Conservation (phyloP, 2,797 vertebrate species). For the Malacoctenus gilli region DNA sequence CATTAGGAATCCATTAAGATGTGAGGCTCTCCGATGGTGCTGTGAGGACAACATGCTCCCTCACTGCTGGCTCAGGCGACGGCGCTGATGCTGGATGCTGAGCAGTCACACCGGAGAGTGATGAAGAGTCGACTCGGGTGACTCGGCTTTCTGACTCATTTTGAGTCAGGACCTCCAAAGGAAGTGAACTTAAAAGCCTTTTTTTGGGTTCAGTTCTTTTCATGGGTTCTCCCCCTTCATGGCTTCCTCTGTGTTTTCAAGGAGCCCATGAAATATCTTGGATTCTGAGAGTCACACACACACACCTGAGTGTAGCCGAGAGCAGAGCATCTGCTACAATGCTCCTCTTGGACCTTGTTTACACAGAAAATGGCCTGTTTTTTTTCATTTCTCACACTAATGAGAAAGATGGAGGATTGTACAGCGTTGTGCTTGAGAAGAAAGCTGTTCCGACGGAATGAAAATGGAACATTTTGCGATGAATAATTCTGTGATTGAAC, state of each 20-base stretch:
- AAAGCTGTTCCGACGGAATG: not conserved
- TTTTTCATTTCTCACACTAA: not conserved
- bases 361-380: not conserved
- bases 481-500: not conserved
- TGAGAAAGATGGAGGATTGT: not conserved
- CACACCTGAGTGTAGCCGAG: not conserved
- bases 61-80: no score
- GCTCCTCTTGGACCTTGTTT: not conserved
- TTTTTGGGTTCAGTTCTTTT: not conserved
- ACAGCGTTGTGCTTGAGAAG: not conserved
- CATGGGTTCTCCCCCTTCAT: no score
- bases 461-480: not conserved
- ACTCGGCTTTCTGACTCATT: no score
- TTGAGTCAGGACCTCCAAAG: no score
- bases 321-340: not conserved
- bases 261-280: not conserved
- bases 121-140: no score
- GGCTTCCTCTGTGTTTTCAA: not conserved
- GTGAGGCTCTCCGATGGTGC: no score
- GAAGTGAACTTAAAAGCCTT: no score
- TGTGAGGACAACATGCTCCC: no score
- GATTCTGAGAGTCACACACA: not conserved
- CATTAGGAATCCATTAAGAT: not conserved
- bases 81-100: no score
- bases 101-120: no score